Evolutionary conservation across 2,888 invertebrate species (phyloP).

Genomic region (Papilio elwesi): DNA sequence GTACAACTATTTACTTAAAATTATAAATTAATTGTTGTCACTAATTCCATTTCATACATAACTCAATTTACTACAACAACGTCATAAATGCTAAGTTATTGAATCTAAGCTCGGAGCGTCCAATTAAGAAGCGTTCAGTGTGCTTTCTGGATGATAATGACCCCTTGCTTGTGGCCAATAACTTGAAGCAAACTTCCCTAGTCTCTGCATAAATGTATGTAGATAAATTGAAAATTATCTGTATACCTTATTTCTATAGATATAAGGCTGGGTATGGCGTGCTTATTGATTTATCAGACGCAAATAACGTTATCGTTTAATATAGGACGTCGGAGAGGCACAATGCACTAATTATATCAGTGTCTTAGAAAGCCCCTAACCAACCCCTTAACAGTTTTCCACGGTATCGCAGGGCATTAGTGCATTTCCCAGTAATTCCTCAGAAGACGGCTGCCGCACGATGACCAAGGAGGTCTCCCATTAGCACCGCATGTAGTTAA

Average conservation of each 20-base stretch:
- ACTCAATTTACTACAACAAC: slow-evolving; percentile 29
- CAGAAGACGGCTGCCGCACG: slow-evolving; percentile 78
- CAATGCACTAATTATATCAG: slow-evolving; percentile 83
- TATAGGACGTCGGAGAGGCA: slow-evolving; percentile 71
- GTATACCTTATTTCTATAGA: slow-evolving; percentile 36
- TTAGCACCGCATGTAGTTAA: slow-evolving; percentile 49
- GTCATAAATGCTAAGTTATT: slow-evolving; percentile 59
- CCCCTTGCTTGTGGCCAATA: slow-evolving; percentile 71
- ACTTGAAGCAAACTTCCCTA: slow-evolving; percentile 68
- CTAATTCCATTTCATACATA: not conserved
- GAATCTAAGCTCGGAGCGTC: slow-evolving; percentile 65
- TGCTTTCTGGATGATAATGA: slow-evolving; percentile 73
- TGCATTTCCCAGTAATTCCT: slow-evolving; percentile 82
- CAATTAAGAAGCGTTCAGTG: slow-evolving; percentile 65
- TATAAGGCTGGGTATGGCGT: slow-evolving; percentile 51
- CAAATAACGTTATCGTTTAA: slow-evolving; percentile 51
- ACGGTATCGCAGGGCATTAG: slow-evolving; percentile 79
- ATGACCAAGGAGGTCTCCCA: slow-evolving; percentile 68
- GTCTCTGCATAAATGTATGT: slow-evolving; percentile 38
- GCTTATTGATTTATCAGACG: slow-evolving; percentile 45
- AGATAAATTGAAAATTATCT: slow-evolving; percentile 8
- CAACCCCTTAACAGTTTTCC: slow-evolving; percentile 84
- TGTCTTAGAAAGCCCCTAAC: slow-evolving; percentile 82
- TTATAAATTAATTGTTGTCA: not conserved
- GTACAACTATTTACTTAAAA: no score